A percentile compares a stretch with the other conserved stretches of the same genome.
Evolutionary conservation across 2,888 invertebrate genomes (phyloP).

Genomic region (Idaea aversata): DNA sequence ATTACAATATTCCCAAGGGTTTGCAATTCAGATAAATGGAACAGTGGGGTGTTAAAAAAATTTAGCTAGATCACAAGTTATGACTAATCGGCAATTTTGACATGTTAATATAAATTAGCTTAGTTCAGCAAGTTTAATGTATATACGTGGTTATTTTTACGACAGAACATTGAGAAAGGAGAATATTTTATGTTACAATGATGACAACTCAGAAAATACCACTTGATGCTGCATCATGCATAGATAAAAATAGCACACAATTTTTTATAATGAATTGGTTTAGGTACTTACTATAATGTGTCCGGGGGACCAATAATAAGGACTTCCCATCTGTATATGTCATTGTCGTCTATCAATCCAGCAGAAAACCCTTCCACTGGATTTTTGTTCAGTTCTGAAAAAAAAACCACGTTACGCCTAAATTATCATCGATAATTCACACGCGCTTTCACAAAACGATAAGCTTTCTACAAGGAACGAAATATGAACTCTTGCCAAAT

Average conservation of each 20-base stretch:
- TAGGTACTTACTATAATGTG: conserved; percentile 94
- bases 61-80: too few species aligned
- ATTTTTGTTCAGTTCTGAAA: conserved; percentile 98
- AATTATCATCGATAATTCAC: conserved; percentile 6
- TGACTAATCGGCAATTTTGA: too few species aligned
- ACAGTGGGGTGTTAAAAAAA: not conserved
- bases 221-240: conserved; percentile 6
- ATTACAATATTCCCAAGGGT: not conserved
- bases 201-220: not conserved
- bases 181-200: not conserved
- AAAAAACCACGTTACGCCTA: conserved; percentile 49
- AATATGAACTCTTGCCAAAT: conserved; percentile 50
- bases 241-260: not conserved
- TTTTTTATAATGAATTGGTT: not conserved
- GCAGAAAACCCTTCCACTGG: conserved; percentile 99
- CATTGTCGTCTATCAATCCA: conserved; percentile 99
- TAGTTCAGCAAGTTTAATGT: not conserved
- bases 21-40: not conserved
- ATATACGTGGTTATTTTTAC: not conserved
- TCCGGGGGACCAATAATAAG: conserved; percentile 99
- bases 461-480: conserved; percentile 16
- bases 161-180: not conserved
- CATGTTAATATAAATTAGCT: not conserved
- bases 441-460: conserved; percentile 9
- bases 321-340: conserved; percentile 99